Evolutionary conservation across 2,113 vertebrate species (phyloP).

Genomic region (Tragelaphus buxtoni): DNA sequence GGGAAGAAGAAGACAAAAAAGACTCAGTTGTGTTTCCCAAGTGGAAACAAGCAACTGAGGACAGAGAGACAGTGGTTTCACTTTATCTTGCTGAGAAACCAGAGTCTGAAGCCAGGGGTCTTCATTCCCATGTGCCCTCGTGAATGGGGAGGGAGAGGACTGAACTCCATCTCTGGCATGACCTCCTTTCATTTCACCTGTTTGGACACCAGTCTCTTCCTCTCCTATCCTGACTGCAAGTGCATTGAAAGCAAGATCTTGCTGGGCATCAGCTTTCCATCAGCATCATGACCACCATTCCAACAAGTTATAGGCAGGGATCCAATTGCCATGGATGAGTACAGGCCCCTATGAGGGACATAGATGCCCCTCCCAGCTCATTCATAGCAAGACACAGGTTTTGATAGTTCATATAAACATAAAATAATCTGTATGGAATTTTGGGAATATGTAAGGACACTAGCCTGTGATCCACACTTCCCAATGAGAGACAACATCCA

Average conservation of each 20-base stretch:
- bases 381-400: neutral
- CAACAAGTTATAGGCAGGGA: neutral
- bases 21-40: neutral
- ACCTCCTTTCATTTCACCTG: neutral
- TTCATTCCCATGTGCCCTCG: neutral
- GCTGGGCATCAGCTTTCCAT: neutral
- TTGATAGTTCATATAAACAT: neutral
- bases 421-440: neutral
- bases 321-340: neutral
- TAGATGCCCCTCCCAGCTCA: neutral
- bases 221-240: neutral
- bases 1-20: neutral
- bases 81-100: neutral
- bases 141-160: neutral
- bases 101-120: neutral
- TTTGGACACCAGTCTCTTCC: neutral
- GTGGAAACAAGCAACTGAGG: neutral
- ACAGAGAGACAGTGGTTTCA: neutral
- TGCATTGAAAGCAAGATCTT: neutral
- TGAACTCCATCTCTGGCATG: neutral
- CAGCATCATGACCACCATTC: too few species aligned
- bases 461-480: neutral
- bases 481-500: neutral
- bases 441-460: neutral
- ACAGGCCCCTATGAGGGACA: neutral